Evolutionary conservation across 2,888 invertebrate genomes (phyloP).

Genomic region (Halictus ligatus): DNA sequence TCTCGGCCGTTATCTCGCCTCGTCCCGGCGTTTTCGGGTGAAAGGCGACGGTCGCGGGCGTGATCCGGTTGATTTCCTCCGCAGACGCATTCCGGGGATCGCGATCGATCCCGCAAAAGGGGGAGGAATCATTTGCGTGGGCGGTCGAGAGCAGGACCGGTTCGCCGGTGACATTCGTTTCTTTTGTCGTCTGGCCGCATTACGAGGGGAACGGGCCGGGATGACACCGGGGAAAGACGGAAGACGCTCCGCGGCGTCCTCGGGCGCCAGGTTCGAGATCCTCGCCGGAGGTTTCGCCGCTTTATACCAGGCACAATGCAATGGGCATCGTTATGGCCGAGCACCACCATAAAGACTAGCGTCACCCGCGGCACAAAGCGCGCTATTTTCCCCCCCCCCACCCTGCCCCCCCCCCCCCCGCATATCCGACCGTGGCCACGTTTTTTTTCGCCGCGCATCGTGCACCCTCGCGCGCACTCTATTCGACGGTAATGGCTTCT

Average conservation of each 20-base stretch:
- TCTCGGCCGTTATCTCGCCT: background rate
- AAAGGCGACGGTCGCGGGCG: conserved; percentile 34
- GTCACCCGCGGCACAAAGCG: conserved; percentile 75
- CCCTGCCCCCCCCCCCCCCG: conserved; percentile 40
- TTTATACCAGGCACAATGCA: conserved; percentile 75
- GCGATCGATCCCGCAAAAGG: conserved; percentile 14
- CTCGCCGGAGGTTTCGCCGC: conserved; percentile 49
- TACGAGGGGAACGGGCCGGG: conserved; percentile 48
- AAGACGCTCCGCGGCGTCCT: conserved; percentile 35
- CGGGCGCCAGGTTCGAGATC: conserved; percentile 67
- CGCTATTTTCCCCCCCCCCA: conserved; percentile 73
- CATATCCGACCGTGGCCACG: conserved; percentile 40
- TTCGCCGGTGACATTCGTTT: conserved; percentile 70
- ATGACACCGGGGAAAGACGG: conserved; percentile 21
- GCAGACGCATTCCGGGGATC: conserved; percentile 32
- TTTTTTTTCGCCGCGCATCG: conserved; percentile 39
- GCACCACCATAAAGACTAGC: conserved; percentile 75
- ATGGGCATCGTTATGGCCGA: conserved; percentile 76
- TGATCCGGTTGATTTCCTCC: conserved; percentile 31
- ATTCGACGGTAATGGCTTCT: conserved; percentile 51
- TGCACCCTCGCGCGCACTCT: conserved; percentile 28
- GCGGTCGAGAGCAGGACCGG: conserved; percentile 24
- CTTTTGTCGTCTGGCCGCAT: conserved; percentile 72
- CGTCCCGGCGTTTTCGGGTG: conserved; percentile 21
- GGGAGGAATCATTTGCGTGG: conserved; percentile 49